Conservation (phyloP, 1,140 invertebrate genomes). For the Pseudomyrmex sp. region DNA sequence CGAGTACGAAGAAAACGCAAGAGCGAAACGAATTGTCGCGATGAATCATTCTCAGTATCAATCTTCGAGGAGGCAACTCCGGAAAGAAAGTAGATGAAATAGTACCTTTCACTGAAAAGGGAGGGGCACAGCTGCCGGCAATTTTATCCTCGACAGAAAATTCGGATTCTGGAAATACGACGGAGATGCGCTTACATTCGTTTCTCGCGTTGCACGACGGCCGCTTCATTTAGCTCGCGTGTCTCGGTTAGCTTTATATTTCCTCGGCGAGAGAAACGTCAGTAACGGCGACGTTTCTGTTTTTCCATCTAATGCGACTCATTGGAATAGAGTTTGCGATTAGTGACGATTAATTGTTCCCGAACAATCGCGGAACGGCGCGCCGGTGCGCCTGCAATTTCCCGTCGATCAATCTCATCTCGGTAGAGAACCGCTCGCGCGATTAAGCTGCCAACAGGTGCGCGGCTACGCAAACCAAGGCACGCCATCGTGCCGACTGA, state of each 20-base stretch:
- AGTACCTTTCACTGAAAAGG: background rate
- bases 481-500: conserved; percentile 9
- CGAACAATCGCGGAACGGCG: conserved; percentile 18
- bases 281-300: background rate
- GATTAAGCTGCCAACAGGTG: conserved; percentile 56
- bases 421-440: conserved; percentile 22
- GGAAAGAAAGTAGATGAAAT: conserved; percentile 60
- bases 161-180: conserved; percentile 32
- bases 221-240: background rate
- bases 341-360: conserved; percentile 45
- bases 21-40: conserved; percentile 50
- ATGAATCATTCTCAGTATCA: conserved; percentile 69
- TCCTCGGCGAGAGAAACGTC: background rate
- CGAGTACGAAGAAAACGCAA: conserved; percentile 3
- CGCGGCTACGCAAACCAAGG: conserved; percentile 26
- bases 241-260: background rate
- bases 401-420: conserved; percentile 43
- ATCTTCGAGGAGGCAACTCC: conserved; percentile 36
- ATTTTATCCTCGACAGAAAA: conserved; percentile 38
- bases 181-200: background rate
- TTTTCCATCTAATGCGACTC: background rate
- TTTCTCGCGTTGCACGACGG: background rate
- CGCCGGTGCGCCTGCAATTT: conserved; percentile 29
- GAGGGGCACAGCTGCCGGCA: conserved; percentile 3
- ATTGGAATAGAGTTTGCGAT: background rate